Conservation (phyloP, 2,888 invertebrate species). For the Beris morrisii region DNA sequence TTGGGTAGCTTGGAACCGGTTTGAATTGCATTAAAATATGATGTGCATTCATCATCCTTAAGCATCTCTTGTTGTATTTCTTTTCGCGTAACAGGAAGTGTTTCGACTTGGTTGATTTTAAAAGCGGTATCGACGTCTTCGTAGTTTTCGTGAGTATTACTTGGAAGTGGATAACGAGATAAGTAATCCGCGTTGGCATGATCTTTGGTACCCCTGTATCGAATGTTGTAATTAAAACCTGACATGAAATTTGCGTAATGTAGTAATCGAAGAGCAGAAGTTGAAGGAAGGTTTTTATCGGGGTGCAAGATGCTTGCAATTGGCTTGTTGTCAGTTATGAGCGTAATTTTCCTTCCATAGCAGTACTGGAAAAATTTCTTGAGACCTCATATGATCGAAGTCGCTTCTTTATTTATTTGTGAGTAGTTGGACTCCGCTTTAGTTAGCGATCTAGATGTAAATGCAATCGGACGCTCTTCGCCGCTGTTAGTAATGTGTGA, state of each 20-base stretch:
- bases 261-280: slow-evolving; percentile 37
- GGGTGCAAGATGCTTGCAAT: slow-evolving; percentile 43
- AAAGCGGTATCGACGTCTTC: slow-evolving; percentile 34
- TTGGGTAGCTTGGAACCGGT: background rate
- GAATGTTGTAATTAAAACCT: slow-evolving; percentile 38
- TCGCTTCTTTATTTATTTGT: background rate
- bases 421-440: background rate
- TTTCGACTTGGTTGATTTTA: slow-evolving; percentile 17
- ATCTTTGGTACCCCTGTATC: slow-evolving; percentile 28
- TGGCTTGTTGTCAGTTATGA: slow-evolving; percentile 49
- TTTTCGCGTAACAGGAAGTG: slow-evolving; percentile 21
- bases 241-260: slow-evolving; percentile 37
- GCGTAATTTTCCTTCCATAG: slow-evolving; percentile 22
- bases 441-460: background rate
- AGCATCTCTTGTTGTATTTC: slow-evolving; percentile 21
- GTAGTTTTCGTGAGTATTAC: slow-evolving; percentile 8
- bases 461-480: background rate
- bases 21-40: background rate
- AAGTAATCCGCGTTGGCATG: slow-evolving; percentile 36
- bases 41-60: background rate
- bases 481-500: background rate
- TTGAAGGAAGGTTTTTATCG: slow-evolving; percentile 30
- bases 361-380: slow-evolving; percentile 1
- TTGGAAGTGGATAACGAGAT: slow-evolving; percentile 25
- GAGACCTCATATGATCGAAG: background rate